Conservation (phyloP, 2,888 invertebrate species). For the Pherbina coryleti region DNA sequence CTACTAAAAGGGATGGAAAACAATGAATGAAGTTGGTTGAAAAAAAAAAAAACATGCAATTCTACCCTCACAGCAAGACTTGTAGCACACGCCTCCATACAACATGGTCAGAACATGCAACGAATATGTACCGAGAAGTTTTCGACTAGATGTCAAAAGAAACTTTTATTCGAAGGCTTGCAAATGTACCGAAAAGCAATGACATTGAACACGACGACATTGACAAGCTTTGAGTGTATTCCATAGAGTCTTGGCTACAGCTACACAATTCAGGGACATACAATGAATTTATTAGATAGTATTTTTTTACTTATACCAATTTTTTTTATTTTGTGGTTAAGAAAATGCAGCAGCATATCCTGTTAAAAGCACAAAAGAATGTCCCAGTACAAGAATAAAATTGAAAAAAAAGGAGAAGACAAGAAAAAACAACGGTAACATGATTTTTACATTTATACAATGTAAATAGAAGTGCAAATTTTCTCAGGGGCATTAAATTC, state of each 20-base stretch:
- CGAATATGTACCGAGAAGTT: no score
- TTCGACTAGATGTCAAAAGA: no score
- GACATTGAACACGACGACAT: slow-evolving; percentile 7
- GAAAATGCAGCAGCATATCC: background rate
- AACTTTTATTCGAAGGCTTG: no score
- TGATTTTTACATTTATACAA: slow-evolving; percentile 20
- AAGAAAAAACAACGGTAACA: slow-evolving; percentile 9
- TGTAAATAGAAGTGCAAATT: slow-evolving; percentile 14
- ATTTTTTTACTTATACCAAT: background rate
- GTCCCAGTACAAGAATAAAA: background rate
- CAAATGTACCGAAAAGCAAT: background rate
- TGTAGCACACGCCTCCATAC: no score
- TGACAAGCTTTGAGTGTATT: background rate
- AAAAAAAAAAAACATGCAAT: no score
- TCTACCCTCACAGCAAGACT: no score
- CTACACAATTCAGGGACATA: no score
- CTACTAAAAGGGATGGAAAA: no score
- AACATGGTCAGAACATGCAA: no score
- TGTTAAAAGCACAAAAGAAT: no score
- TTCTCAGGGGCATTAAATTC: slow-evolving; percentile 9
- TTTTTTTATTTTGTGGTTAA: background rate
- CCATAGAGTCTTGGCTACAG: no score
- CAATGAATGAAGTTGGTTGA: no score
- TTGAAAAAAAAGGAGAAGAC: background rate
- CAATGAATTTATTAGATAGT: background rate